Base-by-base conservation (phyloP, 2,113 vertebrate species). In the Syrmaticus mikado region DNA sequence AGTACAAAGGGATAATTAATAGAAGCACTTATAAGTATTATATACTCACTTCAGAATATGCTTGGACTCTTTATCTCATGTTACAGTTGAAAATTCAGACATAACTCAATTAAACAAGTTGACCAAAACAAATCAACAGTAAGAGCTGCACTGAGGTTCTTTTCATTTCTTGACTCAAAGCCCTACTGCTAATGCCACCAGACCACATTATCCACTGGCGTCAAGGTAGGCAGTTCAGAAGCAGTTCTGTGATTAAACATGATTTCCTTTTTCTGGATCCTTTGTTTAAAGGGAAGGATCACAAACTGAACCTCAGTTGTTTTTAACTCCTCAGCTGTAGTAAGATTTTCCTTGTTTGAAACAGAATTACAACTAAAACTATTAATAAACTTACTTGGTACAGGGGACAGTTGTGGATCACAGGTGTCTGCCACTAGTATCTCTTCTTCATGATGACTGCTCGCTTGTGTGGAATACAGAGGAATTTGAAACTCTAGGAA, bases 351-450 rank as follows among this genome's bases (percentile, higher is more conserved):
- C 36, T 82, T 92, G 74, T 76, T 90, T 71, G 67, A 34, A 92
- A 81, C 45, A 58, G 76, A 57, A 70, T 50, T 86, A 88, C 40
- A 82, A 65, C 8, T 25, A 73, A 65, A 89, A 58, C 28, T 71
- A 66, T 25, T 40, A n/a, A 91, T 30, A 50, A 12, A 92, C 96
- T 97, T 97, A 98, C 98, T 93, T 76, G 93, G 36, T 65, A 95
- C 5, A 79, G 97, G 95, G 27, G 98, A 96, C 16, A 97, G 50
- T 7, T 98, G 98, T 87, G 98, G 87, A 95, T 98, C 97, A 96
- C 98, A 99, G 3, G 99, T 99, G 76, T 99, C 98, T 28, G 98
- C 97, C 13, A 98, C 99, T 7, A 99, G 96, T 74, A 99, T 93
- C 68, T 98, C 98, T 77, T 85, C 96, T 82, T 89, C 91, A 4